Base-by-base conservation (phyloP, 92 coral and sea anemone genomes). In the Palythoa caribaeorum region DNA sequence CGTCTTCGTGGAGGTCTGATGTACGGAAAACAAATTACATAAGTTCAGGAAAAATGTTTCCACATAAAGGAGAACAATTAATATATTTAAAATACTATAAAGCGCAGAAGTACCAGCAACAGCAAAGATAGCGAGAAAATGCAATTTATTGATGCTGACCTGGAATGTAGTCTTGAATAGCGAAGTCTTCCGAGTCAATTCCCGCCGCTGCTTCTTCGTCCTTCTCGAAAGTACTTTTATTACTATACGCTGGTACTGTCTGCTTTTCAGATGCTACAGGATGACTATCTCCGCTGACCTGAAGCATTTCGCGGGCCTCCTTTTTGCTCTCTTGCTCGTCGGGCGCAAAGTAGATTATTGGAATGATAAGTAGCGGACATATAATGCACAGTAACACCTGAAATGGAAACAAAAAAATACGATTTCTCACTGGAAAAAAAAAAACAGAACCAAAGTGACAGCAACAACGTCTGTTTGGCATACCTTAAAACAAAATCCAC, bases 271-370 rank as follows among this genome's bases (percentile, higher is more conserved):
- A 76, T 6, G 19, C 16, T 70, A 16, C 21, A 4, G 39, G 19
- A 73, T 38, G 14, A 68, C 36, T 15, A 20, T 71, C 68, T 14
- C 28, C 79, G 79, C 55, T 48, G 77, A 44, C 36, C 68, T 28
- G 53, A 52, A 84, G 37, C 69, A 51, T 73, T 73, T 84, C 14
- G 50, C 71, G 88, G 2, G 85, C 85, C 74, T 63, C 73, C 15
- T 80, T 80, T 36, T 51, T 65, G 40, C 5, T 63, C 74, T 80
- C 85, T 14, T 92, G 92, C 83, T 93, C 99, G 89, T 96, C 99
- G 15, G 96, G 97, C 28, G 91, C 98, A 89, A 96, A 96, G 87
- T 94, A 93, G 63, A 96, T 92, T 72, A 96, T 54, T 1, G 99
- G 99, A 81, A 89, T 91, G 73, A 96, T 94, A 38, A 96, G 91